Evolutionary conservation across 2,797 vertebrate genomes (phyloP).

Genomic region (Crypturellus tataupa): DNA sequence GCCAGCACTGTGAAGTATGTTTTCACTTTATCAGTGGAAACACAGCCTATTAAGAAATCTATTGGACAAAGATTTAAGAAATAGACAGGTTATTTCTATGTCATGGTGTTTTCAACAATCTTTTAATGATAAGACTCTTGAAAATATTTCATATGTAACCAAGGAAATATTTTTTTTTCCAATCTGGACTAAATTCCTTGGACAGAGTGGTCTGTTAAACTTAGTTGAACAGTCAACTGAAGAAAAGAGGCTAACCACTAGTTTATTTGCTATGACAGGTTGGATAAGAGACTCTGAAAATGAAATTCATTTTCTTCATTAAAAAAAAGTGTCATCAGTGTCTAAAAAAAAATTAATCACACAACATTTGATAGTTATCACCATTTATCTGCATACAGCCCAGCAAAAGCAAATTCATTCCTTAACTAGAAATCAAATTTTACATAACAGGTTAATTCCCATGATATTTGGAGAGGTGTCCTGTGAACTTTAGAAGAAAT

Average conservation of each 20-base stretch:
- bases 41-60: neutral
- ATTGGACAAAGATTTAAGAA: neutral
- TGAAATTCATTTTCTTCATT: conserved; percentile 46
- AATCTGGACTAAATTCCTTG: neutral
- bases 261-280: conserved; percentile 5
- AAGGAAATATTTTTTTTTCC: neutral
- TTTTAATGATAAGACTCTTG: neutral
- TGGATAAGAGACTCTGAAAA: neutral
- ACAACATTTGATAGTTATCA: neutral
- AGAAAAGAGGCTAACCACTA: neutral
- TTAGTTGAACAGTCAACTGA: neutral
- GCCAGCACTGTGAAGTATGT: neutral
- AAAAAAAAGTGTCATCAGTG: neutral
- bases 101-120: neutral
- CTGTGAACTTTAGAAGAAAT: conserved; percentile 70
- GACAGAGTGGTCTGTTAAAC: neutral
- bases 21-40: conserved; percentile 44
- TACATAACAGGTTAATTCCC: neutral
- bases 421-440: conserved; percentile 29
- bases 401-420: conserved; percentile 33
- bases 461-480: conserved; percentile 34
- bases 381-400: conserved; percentile 14
- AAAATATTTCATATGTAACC: neutral
- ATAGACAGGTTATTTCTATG: neutral
- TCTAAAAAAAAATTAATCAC: conserved; percentile 38